phyloP scores from a whole-genome alignment of 2,888 invertebrate species.

The Agriopis marginaria region DNA sequence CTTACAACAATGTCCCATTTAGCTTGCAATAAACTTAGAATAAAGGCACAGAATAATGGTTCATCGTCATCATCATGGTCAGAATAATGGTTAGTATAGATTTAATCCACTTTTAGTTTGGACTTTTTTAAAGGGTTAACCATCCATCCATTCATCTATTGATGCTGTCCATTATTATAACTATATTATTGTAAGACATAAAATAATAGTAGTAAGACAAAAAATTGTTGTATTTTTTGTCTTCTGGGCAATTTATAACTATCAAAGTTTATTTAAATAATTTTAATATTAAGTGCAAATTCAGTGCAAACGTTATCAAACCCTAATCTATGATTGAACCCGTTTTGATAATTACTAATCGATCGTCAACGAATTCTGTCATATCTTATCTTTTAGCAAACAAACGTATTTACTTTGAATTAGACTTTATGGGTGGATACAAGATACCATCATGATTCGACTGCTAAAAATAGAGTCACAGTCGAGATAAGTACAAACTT shows the following conservation, averaged over 20 bases:
- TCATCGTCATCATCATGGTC: too few relatives aligned
- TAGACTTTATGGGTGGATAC: not conserved
- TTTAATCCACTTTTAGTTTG: too few relatives aligned
- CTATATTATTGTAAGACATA: too few relatives aligned
- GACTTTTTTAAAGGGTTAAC: too few relatives aligned
- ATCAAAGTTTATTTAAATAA: not conserved
- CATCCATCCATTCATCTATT: too few relatives aligned
- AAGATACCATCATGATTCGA: not conserved
- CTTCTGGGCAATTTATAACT: not conserved
- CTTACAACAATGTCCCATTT: too few relatives aligned
- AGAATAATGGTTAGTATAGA: too few relatives aligned
- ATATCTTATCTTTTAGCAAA: conserved; percentile 14
- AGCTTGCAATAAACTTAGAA: too few relatives aligned
- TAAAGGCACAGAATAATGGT: too few relatives aligned
- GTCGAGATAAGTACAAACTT: not conserved
- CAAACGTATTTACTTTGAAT: conserved; percentile 2
- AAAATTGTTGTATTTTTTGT: too few relatives aligned
- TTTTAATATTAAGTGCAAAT: conserved; percentile 5
- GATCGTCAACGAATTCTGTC: not conserved
- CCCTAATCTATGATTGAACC: not conserved
- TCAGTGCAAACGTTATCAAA: conserved; percentile 16
- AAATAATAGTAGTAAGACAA: too few relatives aligned
- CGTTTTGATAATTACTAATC: conserved; percentile 4
- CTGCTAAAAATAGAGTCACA: conserved; percentile 3
- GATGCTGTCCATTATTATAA: too few relatives aligned